Base-by-base conservation (phyloP, 2,797 vertebrate species). In the Melanotaenia parkinsoni region DNA sequence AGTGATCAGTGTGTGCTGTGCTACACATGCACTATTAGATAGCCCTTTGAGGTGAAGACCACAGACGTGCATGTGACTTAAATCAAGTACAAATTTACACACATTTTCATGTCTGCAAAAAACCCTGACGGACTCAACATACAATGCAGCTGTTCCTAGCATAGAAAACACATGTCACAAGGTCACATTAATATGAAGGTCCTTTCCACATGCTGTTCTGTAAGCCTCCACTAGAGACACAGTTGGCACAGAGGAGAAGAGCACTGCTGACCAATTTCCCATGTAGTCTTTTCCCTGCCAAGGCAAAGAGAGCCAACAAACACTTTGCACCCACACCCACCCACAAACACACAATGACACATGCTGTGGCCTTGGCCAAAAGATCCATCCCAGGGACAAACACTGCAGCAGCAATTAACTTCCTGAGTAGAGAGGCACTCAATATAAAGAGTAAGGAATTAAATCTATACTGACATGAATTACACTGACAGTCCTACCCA, bases 271-370 rank as follows among this genome's bases (percentile, higher is more conserved):
- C 81, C 81, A 81, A 65, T 76, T 82, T 71, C 59, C 67, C 67
- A 73, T 60, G 22, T 58, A 66, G 57, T 33, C 65, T 80, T 77
- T 71, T 73, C 45, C 24, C 77, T 72, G 86, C 86, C 87, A 90
- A 86, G 63, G 63, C 71, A 84, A 87, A 80, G 70, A 68, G 69
- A 72, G 66, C 47, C 71, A 75, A 80, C 70, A 87, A 88, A 91
- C 72, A 81, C 66, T 79, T 71, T 76, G 43, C 50, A 3, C 10
- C 61, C 28, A 77, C 58, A 71, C 50, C 82, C 56, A 69, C 33
- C 47, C 59, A 82, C 61, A 82, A 45, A 72, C 37, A 53, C 43
- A 60, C 63, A 71, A 38, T 33, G 67, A 54, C 58, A 61, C 33
- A 73, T 20, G 28, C 67, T 57, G 47, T 63, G 66, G 80, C 74